Evolutionary conservation across 2,797 vertebrate genomes (phyloP), one percentile per base, ranked within the genome.

Genomic region (Helostoma temminkii): DNA sequence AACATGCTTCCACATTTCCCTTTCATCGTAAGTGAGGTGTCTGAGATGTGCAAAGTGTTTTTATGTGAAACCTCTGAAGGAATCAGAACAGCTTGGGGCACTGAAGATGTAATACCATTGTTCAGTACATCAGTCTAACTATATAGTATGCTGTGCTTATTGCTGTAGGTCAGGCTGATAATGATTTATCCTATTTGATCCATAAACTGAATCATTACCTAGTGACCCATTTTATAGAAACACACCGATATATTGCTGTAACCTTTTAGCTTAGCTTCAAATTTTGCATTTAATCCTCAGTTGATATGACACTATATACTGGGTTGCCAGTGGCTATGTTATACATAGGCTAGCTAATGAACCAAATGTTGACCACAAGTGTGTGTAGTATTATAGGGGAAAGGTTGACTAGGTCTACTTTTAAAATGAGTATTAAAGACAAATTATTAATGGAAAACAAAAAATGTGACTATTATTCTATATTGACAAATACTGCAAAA

Each of bases 91-190:
- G 77, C 86, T 84, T 22, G 54, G 12, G 28, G 86, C 75, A 1
- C 54, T 45, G 77, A 50, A 81, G 82, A 81, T 81, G 73, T 70
- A 80, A 70, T 71, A 84, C 73, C 24, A 75, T 83, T 79, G 82
- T 74, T 76, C 46, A 50, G 59, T 9, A 45, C 55, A 63, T 86
- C 65, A 58, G 50, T 37, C 37, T 37, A 69, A 58, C 57, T 55
- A 45, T 14, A n/a, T 14, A 1, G 37, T 21, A 32, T 16, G 75
- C 55, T 52, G 36, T 28, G 28, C 59, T 58, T 26, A 34, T 43
- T 66, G 57, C 70, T 42, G 49, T 36, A 30, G 83, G 79, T 86
- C 81, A 85, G 22, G 11, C 43, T 43, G 58, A 19, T 46, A 11
- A 57, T 53, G 73, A 71, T 73, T 30, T 22, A 71, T 64, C 16